phyloP scores from a whole-genome alignment of 2,888 invertebrate species.

The Agelastica alni region DNA sequence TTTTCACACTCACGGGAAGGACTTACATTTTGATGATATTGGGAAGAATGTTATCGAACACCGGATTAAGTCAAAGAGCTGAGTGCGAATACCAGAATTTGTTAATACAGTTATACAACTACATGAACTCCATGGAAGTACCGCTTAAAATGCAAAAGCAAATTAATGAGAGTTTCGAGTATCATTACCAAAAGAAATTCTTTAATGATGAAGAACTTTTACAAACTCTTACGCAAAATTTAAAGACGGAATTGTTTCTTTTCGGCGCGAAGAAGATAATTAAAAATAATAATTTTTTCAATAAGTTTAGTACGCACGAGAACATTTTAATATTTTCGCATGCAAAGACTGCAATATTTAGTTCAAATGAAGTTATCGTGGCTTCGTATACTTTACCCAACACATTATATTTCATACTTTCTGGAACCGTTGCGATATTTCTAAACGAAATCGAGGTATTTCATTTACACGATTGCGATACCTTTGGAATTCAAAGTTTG shows the following conservation, averaged over 20 bases:
- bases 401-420: constrained; percentile 60
- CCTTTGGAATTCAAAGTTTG: constrained; percentile 53
- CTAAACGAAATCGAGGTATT: constrained; percentile 58
- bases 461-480: constrained; percentile 61
- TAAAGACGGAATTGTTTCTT: constrained; percentile 57
- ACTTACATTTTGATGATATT: constrained; percentile 41
- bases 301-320: constrained; percentile 52
- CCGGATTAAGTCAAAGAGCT: constrained; percentile 46
- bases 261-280: constrained; percentile 57
- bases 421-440: constrained; percentile 58
- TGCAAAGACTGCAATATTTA: constrained; percentile 21
- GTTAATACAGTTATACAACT: constrained; percentile 59
- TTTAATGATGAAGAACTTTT: constrained; percentile 57
- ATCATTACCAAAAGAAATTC: constrained; percentile 59
- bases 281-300: constrained; percentile 56
- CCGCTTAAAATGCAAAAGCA: constrained; percentile 56
- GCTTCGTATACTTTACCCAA: constrained; percentile 52
- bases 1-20: constrained; percentile 41
- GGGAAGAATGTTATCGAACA: constrained; percentile 41
- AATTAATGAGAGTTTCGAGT: constrained; percentile 59
- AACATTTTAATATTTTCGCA: constrained; percentile 40
- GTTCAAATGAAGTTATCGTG: constrained; percentile 53
- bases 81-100: constrained; percentile 57
- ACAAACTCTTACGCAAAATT: constrained; percentile 47
- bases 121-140: constrained; percentile 60